Evolutionary conservation across 2,888 invertebrate species (phyloP).

Genomic region (Ornithoptera priamus): DNA sequence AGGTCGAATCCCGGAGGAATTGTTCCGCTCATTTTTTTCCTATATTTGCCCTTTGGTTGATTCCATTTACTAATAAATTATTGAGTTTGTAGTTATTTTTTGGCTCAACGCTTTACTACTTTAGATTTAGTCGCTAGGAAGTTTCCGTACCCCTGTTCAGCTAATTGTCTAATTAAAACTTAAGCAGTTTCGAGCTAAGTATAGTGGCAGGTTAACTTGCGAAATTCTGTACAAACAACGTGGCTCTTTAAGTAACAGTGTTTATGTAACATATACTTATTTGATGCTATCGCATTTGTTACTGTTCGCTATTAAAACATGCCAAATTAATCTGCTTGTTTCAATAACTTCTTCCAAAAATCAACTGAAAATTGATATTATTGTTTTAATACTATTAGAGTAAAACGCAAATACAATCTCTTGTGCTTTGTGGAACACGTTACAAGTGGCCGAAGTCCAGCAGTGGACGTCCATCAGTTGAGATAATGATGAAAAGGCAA

Average conservation of each 20-base stretch:
- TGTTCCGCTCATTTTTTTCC: not conserved
- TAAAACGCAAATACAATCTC: too few relatives aligned
- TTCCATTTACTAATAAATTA: constrained; percentile 11
- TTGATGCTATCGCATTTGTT: not conserved
- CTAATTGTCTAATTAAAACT: constrained; percentile 5
- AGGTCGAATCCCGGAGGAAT: constrained; percentile 1
- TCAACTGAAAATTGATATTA: too few relatives aligned
- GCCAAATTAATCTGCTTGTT: too few relatives aligned
- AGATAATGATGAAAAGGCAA: too few relatives aligned
- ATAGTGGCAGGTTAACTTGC: not conserved
- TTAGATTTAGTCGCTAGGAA: not conserved
- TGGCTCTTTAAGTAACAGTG: not conserved
- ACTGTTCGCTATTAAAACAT: too few relatives aligned
- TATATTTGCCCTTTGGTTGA: constrained; percentile 5
- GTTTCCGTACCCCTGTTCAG: not conserved
- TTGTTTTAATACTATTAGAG: too few relatives aligned
- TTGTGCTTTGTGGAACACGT: too few relatives aligned
- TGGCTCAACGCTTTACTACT: not conserved
- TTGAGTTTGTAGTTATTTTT: constrained; percentile 6
- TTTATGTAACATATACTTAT: not conserved
- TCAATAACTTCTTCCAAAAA: too few relatives aligned
- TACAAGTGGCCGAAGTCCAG: too few relatives aligned
- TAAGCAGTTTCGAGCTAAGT: not conserved
- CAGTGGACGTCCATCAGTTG: too few relatives aligned
- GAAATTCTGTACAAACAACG: constrained; percentile 3